A percentile compares a stretch with the other conserved stretches of the same genome.
Evolutionary conservation across 2,797 vertebrate genomes (phyloP).

Genomic region (Ciconia nigra): DNA sequence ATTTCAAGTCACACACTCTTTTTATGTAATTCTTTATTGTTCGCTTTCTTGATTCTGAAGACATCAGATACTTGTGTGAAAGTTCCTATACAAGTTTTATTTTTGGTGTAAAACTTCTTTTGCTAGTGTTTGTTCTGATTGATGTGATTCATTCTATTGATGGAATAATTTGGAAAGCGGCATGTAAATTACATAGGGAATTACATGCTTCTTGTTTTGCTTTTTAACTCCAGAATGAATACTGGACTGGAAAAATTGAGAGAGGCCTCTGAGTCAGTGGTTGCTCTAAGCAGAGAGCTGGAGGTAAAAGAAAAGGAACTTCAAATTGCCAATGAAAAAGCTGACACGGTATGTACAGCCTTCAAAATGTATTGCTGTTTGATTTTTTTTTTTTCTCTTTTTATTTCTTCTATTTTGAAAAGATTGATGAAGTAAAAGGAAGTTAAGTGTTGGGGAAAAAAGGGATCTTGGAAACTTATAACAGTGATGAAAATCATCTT

Average conservation of each 20-base stretch:
- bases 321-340: constrained; percentile 90
- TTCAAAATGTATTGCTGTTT: not conserved
- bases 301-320: constrained; percentile 94
- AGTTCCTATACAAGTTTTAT: not conserved
- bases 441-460: not conserved
- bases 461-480: not conserved
- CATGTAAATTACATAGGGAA: not conserved
- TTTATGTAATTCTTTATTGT: not conserved
- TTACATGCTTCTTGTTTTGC: not conserved
- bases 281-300: constrained; percentile 88
- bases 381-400: not conserved
- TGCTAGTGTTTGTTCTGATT: not conserved
- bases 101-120: not conserved
- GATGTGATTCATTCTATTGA: not conserved
- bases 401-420: not conserved
- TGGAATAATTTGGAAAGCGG: not conserved
- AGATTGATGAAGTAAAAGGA: not conserved
- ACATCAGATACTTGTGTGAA: not conserved
- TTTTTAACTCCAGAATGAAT: constrained; percentile 84
- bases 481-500: not conserved
- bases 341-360: constrained; percentile 83
- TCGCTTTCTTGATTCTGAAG: not conserved
- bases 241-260: constrained; percentile 92
- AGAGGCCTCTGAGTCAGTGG: constrained; percentile 92
- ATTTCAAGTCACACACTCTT: not conserved